Conservation (phyloP, 1,140 invertebrate genomes). For the Monomorium pharaonis region DNA sequence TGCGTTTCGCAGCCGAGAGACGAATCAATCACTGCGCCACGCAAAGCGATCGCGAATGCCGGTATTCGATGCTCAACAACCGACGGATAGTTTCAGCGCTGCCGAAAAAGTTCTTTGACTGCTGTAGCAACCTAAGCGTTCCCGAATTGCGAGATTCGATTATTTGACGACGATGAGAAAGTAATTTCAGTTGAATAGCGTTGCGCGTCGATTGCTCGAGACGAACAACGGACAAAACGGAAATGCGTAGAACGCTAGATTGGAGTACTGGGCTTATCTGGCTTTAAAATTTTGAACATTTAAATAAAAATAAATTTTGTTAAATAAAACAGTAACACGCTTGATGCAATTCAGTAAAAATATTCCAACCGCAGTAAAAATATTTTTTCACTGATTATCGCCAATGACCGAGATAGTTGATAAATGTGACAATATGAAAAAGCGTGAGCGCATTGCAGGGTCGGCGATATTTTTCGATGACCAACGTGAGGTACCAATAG, state of each 20-base stretch:
- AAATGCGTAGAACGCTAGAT: not conserved
- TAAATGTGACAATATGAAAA: conserved; percentile 18
- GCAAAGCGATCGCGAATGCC: conserved; percentile 67
- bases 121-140: conserved; percentile 21
- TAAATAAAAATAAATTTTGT: not conserved
- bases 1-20: conserved; percentile 68
- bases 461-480: conserved; percentile 31
- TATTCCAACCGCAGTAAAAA: not conserved
- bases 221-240: not conserved
- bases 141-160: not conserved
- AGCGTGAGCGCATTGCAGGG: too few species aligned
- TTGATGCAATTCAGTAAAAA: not conserved
- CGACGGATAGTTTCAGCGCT: conserved; percentile 46
- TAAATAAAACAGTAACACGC: not conserved
- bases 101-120: conserved; percentile 69
- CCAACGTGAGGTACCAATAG: not conserved
- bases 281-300: not conserved
- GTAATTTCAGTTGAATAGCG: not conserved
- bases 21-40: conserved; percentile 71
- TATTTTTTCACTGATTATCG: not conserved
- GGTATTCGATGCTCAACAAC: conserved; percentile 68
- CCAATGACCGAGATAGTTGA: not conserved
- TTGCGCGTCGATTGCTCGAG: not conserved
- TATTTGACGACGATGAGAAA: conserved; percentile 34
- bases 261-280: not conserved